Evolutionary conservation across 1,140 invertebrate genomes (phyloP), one percentile per base, ranked within the genome.

Genomic region (Lordiphosa stackelbergi): DNA sequence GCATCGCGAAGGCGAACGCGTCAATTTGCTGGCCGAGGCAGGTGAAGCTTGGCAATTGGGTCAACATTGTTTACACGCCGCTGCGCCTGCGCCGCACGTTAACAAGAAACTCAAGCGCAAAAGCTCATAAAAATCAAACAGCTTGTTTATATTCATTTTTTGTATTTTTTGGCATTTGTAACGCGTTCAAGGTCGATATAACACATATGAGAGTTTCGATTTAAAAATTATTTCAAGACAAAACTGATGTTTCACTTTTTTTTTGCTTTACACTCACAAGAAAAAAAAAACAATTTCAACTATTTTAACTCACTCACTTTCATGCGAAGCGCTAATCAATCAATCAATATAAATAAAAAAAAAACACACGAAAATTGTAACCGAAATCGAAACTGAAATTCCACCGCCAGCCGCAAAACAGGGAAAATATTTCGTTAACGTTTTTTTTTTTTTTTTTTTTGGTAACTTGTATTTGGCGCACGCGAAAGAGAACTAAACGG

Each of bases 391-490:
- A 61, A 46, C 10, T 16, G 40, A 65, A 52, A 52, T 48, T 46
- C 37, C 28, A 36, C 10, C 52, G 46, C 24, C 19, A 31, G 37
- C 37, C 31, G 47, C 65, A 9, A 49, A 49, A 37, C 24, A 31
- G 12, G 35, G 28, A 22, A 54, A 61, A 52, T 66, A 38, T 57
- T 28, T 52, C 31, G 46, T n/a, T 38, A 22, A 35, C 45, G 40
- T 40, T 45, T 62, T 66, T 65, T 43, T 68, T 48, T 36, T 37
- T 37, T 38, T 49, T 40, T 51, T 51, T 57, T 58, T 68, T 56
- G 63, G 64, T 75, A 65, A 78, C 74, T 78, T 78, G 69, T 54
- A 73, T 78, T 73, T 65, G 66, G 65, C 73, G 74, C 73, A 79
- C 74, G 70, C 74, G 70, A 51, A 62, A 73, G 69, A 78, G 69